phyloP scores from a whole-genome alignment of 2,797 vertebrate genomes.

The Halcyon chelicuti region DNA sequence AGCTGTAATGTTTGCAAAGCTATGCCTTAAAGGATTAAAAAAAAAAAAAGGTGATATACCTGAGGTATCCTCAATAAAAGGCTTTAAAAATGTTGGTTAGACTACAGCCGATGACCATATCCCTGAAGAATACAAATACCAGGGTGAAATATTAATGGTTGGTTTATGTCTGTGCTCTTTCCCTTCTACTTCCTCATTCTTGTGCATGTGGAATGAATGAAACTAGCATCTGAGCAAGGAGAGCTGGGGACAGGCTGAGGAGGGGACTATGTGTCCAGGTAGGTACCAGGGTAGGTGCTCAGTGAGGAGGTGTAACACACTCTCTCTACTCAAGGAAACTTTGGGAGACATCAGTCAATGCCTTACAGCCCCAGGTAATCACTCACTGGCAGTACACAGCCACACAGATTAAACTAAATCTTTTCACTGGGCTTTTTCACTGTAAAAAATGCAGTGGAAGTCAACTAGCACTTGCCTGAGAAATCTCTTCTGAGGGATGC shows the following conservation, averaged over 20 bases:
- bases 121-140: background rate
- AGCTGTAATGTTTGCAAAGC: background rate
- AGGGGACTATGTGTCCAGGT: background rate
- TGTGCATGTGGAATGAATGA: background rate
- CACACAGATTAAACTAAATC: background rate
- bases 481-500: background rate
- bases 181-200: background rate
- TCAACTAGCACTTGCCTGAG: no score
- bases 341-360: background rate
- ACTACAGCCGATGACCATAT: background rate
- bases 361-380: background rate
- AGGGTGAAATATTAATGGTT: background rate
- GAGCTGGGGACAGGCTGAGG: background rate
- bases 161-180: background rate
- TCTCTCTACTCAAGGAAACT: background rate
- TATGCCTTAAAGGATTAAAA: background rate
- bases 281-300: background rate
- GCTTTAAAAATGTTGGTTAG: background rate
- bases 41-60: background rate
- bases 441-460: background rate
- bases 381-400: background rate
- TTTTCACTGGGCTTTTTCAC: background rate
- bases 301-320: background rate
- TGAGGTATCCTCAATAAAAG: background rate
- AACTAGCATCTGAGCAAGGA: background rate